Percentiles rank a stretch among this genome's conserved stretches.
phyloP scores from a whole-genome alignment of 2,113 vertebrate species.

The Trematomus loennbergii region DNA sequence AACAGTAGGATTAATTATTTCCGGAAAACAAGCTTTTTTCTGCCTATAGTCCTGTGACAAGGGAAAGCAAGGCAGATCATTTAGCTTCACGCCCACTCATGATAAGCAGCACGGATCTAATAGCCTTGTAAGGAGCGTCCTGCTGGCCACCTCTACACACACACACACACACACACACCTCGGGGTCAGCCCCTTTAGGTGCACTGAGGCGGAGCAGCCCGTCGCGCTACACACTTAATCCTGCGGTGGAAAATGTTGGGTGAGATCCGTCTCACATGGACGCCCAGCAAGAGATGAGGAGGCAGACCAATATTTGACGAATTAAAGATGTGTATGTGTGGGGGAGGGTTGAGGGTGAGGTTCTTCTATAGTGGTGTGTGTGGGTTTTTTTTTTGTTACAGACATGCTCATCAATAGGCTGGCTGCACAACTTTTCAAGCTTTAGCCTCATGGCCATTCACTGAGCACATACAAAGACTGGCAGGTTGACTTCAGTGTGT shows the following conservation, averaged over 20 bases:
- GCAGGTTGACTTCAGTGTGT: constrained; percentile 42
- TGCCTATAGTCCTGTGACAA: constrained; percentile 59
- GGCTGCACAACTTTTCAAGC: constrained; percentile 61
- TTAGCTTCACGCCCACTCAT: constrained; percentile 55
- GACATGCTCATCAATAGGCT: constrained; percentile 66
- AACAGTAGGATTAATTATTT: constrained; percentile 78
- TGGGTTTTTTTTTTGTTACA: constrained; percentile 59
- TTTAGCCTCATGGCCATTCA: constrained; percentile 59
- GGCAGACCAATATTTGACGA: constrained; percentile 67
- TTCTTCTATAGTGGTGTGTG: background rate
- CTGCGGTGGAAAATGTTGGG: constrained; percentile 75
- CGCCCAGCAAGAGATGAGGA: constrained; percentile 62
- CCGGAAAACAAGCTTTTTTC: constrained; percentile 72
- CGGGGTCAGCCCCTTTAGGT: constrained; percentile 64
- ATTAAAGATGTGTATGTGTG: constrained; percentile 51
- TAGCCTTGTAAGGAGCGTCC: constrained; percentile 80
- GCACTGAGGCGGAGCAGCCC: constrained; percentile 62
- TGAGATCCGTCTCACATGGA: constrained; percentile 76
- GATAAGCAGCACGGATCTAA: constrained; percentile 68
- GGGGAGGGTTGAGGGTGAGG: background rate
- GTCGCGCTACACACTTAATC: constrained; percentile 77
- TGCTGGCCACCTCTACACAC: constrained; percentile 61
- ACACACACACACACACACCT: constrained; percentile 54
- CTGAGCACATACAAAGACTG: constrained; percentile 48
- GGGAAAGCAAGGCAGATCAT: constrained; percentile 55